phyloP scores from a whole-genome alignment of 2,113 vertebrate genomes.

The Heteronetta atricapilla region DNA sequence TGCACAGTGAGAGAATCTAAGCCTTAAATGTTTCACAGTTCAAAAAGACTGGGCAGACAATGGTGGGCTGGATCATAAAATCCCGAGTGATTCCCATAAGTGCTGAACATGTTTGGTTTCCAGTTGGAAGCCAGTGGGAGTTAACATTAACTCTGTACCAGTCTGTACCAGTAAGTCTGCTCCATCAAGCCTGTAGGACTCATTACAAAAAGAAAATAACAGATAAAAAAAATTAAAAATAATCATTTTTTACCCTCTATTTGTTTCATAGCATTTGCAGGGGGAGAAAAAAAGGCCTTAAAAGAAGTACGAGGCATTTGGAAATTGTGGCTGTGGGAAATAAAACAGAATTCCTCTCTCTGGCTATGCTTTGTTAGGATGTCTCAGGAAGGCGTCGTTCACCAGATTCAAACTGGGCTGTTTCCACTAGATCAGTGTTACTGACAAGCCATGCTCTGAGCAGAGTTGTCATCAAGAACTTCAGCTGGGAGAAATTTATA shows the following conservation, averaged over 20 bases:
- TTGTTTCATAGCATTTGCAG: not conserved
- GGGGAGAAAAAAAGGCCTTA: not conserved
- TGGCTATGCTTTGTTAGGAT: not conserved
- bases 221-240: not conserved
- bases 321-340: not conserved
- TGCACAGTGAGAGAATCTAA: not conserved
- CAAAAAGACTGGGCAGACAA: not conserved
- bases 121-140: not conserved
- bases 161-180: not conserved
- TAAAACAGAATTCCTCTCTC: fast-evolving
- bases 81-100: not conserved
- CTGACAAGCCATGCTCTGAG: not conserved
- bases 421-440: slow-evolving; percentile 3
- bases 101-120: not conserved
- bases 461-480: slow-evolving; percentile 39
- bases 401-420: not conserved
- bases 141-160: not conserved
- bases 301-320: not conserved
- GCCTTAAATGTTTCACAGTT: not conserved
- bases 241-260: not conserved
- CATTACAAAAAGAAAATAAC: not conserved
- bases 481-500: slow-evolving; percentile 26
- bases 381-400: not conserved
- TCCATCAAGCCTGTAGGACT: not conserved
- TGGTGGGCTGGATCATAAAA: not conserved